Base-by-base conservation (phyloP, 2,797 vertebrate species). In the Melanotaenia pygmaea region DNA sequence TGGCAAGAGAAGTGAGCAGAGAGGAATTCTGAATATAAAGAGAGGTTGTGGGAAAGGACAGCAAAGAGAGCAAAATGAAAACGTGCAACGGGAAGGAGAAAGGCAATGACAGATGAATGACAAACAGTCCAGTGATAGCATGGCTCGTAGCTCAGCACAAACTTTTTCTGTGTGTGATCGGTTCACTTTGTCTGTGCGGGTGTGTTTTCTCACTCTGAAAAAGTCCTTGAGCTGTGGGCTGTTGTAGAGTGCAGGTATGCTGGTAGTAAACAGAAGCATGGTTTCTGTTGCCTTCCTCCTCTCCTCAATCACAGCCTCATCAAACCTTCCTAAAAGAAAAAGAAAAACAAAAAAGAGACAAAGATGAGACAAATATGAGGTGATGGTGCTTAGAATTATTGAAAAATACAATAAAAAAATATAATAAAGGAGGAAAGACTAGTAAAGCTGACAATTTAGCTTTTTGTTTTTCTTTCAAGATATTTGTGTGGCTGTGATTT, bases 221-320 rank as follows among this genome's bases (percentile, higher is more conserved):
- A 98, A 98, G 24, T 97, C 96, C 84, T 97, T 96, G 51, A 98
- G 95, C 53, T 98, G 97, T 1, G 96, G 96, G 86, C 96, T 98
- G 83, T 98, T 98, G 93, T 96, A 96, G 58, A 98, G 93, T 0
- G 96, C 97, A 0, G 97, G 95, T 65, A 98, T 96, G 71, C 86
- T 92, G 30, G 95, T 93, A 0, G 95, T 92, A 79, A 98, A 98
- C 1, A 89, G 88, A 0, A 98, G 89, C 95, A 96, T 89, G 79
- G 75, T 86, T 85, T 98, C 96, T 0, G 97, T 88, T 0, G 95
- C 96, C 18, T 90, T 94, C 22, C 96, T 93, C 76, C 97, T 93
- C 77, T 97, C 96, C 73, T 97, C 96, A 0, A 98, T 97, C 86
- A 98, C 97, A 0, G 94, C 87, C 18, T 94, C 95, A 38, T 98